Percentiles rank a stretch among this genome's conserved stretches.
Evolutionary conservation across 2,797 vertebrate species (phyloP).

Genomic region (Tolypeutes matacus): DNA sequence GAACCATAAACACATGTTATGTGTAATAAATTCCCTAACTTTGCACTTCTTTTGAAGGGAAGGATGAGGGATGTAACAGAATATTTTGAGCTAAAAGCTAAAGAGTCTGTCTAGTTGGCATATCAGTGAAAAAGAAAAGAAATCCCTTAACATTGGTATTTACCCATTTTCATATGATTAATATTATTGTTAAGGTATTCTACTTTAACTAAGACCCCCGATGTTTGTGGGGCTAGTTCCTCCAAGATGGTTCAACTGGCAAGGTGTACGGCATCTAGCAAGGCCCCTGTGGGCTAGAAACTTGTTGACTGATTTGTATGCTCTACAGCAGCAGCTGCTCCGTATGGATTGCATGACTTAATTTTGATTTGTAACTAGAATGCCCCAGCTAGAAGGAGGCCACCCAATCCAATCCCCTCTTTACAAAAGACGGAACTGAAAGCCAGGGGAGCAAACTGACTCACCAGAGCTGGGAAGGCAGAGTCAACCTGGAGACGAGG

Average conservation of each 20-base stretch:
- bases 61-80: conserved; percentile 39
- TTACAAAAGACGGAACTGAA: conserved; percentile 5
- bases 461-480: background rate
- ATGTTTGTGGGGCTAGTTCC: background rate
- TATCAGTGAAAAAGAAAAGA: conserved; percentile 12
- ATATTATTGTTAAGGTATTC: conserved; percentile 21
- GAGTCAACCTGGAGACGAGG: background rate
- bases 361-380: background rate
- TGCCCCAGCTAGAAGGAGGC: background rate
- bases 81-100: conserved; percentile 58
- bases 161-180: background rate
- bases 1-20: conserved; percentile 75
- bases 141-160: background rate
- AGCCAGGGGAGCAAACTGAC: background rate
- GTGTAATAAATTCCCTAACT: conserved; percentile 70
- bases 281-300: background rate
- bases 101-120: conserved; percentile 28
- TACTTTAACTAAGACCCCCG: background rate
- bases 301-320: background rate
- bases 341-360: background rate
- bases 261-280: background rate
- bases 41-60: conserved; percentile 61
- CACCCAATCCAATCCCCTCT: background rate
- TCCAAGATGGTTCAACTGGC: background rate
- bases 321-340: background rate